Conservation (phyloP, 2,888 invertebrate genomes). For the Xylocampa areola region DNA sequence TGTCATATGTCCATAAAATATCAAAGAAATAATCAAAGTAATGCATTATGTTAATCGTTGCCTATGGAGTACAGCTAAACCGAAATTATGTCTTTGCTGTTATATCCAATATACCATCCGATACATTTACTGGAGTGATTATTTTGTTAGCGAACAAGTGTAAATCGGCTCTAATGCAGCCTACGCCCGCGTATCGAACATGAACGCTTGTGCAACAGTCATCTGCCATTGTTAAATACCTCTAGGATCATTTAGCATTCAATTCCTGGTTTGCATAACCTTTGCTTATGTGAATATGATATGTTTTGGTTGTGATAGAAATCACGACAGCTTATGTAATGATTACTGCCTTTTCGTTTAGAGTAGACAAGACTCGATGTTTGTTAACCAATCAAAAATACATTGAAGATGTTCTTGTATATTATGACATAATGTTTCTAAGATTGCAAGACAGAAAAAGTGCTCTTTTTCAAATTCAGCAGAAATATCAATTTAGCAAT, state of each 20-base stretch:
- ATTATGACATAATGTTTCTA: no score
- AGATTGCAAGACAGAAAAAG: no score
- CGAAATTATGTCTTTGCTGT: no score
- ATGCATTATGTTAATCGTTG: no score
- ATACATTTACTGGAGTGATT: background rate
- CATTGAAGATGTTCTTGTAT: no score
- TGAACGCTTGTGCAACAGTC: conserved; percentile 34
- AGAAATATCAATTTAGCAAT: no score
- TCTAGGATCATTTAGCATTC: conserved; percentile 47
- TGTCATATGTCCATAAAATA: no score
- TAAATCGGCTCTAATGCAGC: conserved; percentile 22
- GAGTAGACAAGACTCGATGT: background rate
- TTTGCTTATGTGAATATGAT: conserved; percentile 26
- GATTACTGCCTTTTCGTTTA: background rate
- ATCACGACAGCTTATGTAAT: conserved; percentile 7
- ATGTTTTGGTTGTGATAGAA: conserved; percentile 27
- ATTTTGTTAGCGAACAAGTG: conserved; percentile 1
- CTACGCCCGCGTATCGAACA: conserved; percentile 37
- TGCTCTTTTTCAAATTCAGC: no score
- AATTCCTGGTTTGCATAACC: conserved; percentile 57
- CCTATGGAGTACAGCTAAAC: no score
- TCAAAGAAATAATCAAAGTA: no score
- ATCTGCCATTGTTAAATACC: conserved; percentile 46
- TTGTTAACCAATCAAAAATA: background rate
- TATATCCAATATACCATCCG: no score